These are phyloP conservation scores for Apogon talboti DNA, from an alignment of 2,797 vertebrate genomes.

Conservation along the genomic window DNA sequence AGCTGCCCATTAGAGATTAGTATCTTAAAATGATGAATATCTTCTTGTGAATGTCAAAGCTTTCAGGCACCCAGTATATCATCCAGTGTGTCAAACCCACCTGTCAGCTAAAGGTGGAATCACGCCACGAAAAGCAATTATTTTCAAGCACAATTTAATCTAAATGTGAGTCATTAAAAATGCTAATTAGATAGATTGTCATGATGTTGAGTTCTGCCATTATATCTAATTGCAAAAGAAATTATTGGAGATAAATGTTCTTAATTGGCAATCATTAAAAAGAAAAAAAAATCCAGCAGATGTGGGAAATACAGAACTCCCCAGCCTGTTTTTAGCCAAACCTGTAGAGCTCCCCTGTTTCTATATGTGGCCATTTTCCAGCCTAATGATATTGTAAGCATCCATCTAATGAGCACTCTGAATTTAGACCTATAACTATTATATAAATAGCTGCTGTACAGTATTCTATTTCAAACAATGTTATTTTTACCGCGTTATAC, in stretches of 20 bases:
- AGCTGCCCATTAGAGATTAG: constrained; percentile 42
- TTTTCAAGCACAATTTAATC: constrained; percentile 54
- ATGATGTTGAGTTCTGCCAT: constrained; percentile 39
- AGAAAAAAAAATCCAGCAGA: not conserved
- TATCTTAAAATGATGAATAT: constrained; percentile 54
- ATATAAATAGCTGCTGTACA: constrained; percentile 33
- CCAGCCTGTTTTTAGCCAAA: constrained; percentile 3
- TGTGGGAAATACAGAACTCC: not conserved
- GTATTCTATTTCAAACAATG: constrained; percentile 33
- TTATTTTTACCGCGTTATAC: constrained; percentile 59
- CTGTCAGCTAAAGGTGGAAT: constrained; percentile 50
- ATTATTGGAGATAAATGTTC: constrained; percentile 31
- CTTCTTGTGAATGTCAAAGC: constrained; percentile 59
- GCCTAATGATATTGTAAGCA: not conserved
- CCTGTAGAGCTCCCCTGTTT: not conserved
- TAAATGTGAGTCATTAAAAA: constrained; percentile 49
- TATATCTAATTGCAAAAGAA: constrained; percentile 46
- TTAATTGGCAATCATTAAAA: constrained; percentile 27
- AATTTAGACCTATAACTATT: constrained; percentile 1
- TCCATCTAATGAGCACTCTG: not conserved
- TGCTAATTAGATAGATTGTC: constrained; percentile 51
- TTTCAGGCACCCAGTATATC: constrained; percentile 43
- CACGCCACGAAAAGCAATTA: constrained; percentile 38
- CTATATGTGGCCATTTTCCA: constrained; percentile 3
- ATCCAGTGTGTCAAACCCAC: constrained; percentile 37